Conservation (phyloP, 2,888 invertebrate species). For the Ophonus ardosiacus region DNA sequence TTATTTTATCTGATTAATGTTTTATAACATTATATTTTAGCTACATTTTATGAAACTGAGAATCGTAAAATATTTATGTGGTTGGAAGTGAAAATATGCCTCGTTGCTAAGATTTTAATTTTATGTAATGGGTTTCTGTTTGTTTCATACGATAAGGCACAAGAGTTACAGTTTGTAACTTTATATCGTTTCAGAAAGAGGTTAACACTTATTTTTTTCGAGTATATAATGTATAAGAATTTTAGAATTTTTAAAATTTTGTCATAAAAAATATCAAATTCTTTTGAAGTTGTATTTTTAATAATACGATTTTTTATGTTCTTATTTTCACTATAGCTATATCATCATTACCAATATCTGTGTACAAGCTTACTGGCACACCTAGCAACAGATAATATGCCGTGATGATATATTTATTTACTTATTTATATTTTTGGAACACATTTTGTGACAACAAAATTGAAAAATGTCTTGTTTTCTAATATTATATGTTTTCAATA, state of each 20-base stretch:
- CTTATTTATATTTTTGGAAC: too few relatives aligned
- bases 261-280: neutral
- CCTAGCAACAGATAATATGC: too few relatives aligned
- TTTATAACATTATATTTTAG: slow-evolving; percentile 22
- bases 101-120: neutral
- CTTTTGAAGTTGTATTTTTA: neutral
- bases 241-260: neutral
- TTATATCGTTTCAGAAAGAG: neutral
- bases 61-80: neutral
- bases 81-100: neutral
- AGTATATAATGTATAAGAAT: neutral
- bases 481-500: too few relatives aligned
- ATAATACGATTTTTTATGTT: too few relatives aligned
- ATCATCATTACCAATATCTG: too few relatives aligned
- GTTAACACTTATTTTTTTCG: neutral
- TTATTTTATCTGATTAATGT: slow-evolving; percentile 30
- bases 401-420: too few relatives aligned
- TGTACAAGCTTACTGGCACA: too few relatives aligned
- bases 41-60: neutral
- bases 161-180: neutral
- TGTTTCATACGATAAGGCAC: neutral
- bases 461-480: too few relatives aligned
- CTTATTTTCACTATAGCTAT: too few relatives aligned
- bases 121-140: neutral
- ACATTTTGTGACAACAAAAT: too few relatives aligned